Conservation (phyloP, 2,888 invertebrate species). For the Nomada ferruginata region DNA sequence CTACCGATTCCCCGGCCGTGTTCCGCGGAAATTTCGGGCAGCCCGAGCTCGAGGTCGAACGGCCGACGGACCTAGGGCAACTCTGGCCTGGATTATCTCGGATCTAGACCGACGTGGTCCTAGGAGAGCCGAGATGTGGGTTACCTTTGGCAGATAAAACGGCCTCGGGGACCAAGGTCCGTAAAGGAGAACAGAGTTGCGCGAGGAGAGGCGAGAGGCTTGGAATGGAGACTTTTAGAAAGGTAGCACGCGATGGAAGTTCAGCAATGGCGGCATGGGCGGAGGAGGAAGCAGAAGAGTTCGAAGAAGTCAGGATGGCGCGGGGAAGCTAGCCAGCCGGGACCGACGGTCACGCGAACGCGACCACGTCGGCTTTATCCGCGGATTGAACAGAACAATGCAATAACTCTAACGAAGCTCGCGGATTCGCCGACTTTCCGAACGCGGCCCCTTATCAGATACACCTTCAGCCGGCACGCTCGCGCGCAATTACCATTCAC, state of each 20-base stretch:
- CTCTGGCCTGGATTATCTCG: not conserved
- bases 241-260: not conserved
- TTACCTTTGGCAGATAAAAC: not conserved
- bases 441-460: constrained; percentile 52
- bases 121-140: not conserved
- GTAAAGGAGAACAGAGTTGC: not conserved
- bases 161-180: no score
- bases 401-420: constrained; percentile 58
- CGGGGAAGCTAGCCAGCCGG: constrained; percentile 73
- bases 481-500: constrained; percentile 61
- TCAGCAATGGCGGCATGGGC: constrained; percentile 42
- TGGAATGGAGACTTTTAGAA: not conserved
- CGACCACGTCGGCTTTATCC: constrained; percentile 49
- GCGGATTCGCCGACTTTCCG: constrained; percentile 50
- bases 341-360: constrained; percentile 82
- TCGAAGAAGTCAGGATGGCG: constrained; percentile 71
- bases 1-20: not conserved
- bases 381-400: constrained; percentile 62
- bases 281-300: constrained; percentile 53
- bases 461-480: constrained; percentile 38
- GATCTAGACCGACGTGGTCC: not conserved
- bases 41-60: no score
- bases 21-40: no score
- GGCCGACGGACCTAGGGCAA: not conserved
- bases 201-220: not conserved